Evolutionary conservation across 2,113 vertebrate genomes (phyloP), one percentile per base, ranked within the genome.

Genomic region (Alces alces): DNA sequence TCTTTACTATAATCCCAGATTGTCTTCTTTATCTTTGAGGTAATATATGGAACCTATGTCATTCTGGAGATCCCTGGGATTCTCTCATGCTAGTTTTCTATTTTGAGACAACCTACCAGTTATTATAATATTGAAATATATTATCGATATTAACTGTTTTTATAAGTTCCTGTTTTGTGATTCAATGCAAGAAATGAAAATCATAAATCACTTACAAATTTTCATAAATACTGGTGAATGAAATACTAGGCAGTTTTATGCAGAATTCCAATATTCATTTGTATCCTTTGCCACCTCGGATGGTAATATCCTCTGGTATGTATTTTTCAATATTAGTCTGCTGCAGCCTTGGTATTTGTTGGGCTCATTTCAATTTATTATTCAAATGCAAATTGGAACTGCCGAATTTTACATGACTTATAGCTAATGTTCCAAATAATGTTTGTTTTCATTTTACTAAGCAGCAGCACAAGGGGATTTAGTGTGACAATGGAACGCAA

Each of bases 401-500:
- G 50, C 30, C 2, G 2, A 91, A 95, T 97, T 96, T 91, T 98
- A 36, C 23, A 43, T 98, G 96, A 94, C 55, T 96, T 96, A 97
- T 33, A 47, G 28, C 36, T 96, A 92, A 93, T 96, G 66, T 91
- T 97, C 76, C 94, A 96, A 94, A 86, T 88, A 97, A 90, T 52
- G 43, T 91, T 96, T 91, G 76, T 39, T 97, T 98, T 96, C 85
- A 79, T 96, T 98, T 96, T 90, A n/a, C 39, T 93, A 91, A 96
- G 90, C 17, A 39, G 36, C 25, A 5, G 23, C 84, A 88, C 87
- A 89, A 82, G 45, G 52, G 50, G 83, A 86, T 95, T 92, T 88
- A 86, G 50, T 64, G 33, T 94, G 54, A 57, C 73, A 54, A n/a
- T 73, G 8, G 25, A 54, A 80, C 4, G 7, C 28, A 89, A 39